Conservation (phyloP, 2,888 invertebrate species). For the Pyrochroa serraticornis region DNA sequence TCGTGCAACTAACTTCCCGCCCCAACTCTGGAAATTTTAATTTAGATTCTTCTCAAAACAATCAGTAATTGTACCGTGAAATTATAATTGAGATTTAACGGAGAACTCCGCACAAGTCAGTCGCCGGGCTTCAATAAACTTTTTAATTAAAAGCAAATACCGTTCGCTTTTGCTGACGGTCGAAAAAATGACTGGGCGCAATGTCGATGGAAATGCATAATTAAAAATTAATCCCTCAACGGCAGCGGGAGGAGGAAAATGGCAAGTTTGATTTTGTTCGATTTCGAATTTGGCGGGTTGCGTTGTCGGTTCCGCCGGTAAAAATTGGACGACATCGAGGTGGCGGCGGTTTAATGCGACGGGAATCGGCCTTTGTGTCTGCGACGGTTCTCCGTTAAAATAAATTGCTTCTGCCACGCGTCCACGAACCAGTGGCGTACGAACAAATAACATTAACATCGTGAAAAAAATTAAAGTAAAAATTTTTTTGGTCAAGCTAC, state of each 20-base stretch:
- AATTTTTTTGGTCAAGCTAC: too few species aligned
- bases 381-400: constrained; percentile 4
- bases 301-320: not conserved
- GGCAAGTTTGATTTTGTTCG: too few species aligned
- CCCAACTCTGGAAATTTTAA: not conserved
- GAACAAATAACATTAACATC: too few species aligned
- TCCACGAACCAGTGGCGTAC: too few species aligned
- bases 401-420: constrained; percentile 12
- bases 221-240: constrained; percentile 13
- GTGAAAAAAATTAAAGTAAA: too few species aligned
- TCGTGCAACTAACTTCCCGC: too few species aligned
- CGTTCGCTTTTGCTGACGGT: not conserved
- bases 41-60: constrained; percentile 3
- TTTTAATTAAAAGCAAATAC: constrained; percentile 41
- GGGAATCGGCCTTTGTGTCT: not conserved
- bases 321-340: not conserved
- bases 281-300: constrained; percentile 4
- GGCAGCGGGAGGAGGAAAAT: not conserved
- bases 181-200: not conserved
- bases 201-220: not conserved
- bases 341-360: constrained; percentile 8
- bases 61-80: constrained; percentile 35
- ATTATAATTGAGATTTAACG: constrained; percentile 40
- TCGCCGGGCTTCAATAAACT: constrained; percentile 27
- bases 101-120: constrained; percentile 30